Evolutionary conservation across 2,113 vertebrate species (phyloP).

Genomic region (Ivindomyrus marchei): DNA sequence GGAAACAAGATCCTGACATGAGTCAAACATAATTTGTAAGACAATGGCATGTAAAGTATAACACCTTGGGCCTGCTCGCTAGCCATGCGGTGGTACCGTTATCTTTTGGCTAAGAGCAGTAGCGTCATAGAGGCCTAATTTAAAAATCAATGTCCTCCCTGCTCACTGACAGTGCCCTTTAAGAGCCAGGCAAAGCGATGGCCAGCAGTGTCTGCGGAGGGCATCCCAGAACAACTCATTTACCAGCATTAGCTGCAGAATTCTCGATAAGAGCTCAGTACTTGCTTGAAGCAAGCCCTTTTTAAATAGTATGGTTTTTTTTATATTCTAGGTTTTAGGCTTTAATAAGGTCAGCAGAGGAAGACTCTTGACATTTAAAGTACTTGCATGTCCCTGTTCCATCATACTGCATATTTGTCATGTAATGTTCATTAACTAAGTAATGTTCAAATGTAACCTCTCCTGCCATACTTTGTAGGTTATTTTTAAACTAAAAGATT

Average conservation of each 20-base stretch:
- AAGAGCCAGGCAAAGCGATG: not conserved
- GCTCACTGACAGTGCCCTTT: conserved; percentile 10
- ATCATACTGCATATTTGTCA: not conserved
- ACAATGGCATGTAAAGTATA: not conserved
- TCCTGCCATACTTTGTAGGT: not conserved
- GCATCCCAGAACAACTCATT: not conserved
- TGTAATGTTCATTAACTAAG: not conserved
- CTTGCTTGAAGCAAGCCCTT: not conserved
- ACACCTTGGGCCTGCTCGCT: not conserved
- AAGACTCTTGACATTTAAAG: not conserved
- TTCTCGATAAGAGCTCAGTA: not conserved
- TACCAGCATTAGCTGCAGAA: not conserved
- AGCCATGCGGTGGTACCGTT: not conserved
- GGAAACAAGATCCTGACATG: not conserved
- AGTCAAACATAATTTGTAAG: not conserved
- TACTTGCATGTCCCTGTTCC: not conserved
- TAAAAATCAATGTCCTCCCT: conserved; percentile 9
- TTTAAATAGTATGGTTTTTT: conserved; percentile 1
- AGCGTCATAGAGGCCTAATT: not conserved
- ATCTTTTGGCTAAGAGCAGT: not conserved
- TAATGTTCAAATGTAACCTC: not conserved
- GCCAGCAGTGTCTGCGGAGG: not conserved
- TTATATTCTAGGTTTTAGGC: not conserved
- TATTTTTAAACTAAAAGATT: not conserved
- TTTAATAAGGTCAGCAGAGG: not conserved